Evolutionary conservation across 2,888 invertebrate species (phyloP).

Genomic region (Podabrus alpinus): DNA sequence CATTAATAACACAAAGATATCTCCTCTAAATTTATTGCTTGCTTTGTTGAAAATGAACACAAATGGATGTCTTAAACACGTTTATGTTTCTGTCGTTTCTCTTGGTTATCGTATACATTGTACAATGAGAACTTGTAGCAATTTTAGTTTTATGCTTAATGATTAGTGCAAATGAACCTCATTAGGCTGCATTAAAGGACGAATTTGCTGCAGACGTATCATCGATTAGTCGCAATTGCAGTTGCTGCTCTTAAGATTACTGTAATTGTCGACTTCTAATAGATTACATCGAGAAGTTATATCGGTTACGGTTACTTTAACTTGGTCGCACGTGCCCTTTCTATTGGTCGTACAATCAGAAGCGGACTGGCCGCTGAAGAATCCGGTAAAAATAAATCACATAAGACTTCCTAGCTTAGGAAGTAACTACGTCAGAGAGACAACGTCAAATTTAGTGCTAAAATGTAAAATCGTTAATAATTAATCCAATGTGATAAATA

Average conservation of each 20-base stretch:
- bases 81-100: not conserved
- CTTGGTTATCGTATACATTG: not conserved
- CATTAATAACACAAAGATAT: constrained; percentile 8
- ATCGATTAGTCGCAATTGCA: constrained; percentile 14
- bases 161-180: constrained; percentile 8
- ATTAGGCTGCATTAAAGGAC: constrained; percentile 15
- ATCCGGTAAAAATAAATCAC: too few species aligned
- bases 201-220: constrained; percentile 11
- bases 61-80: not conserved
- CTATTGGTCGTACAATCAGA: too few species aligned
- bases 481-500: not conserved
- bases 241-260: not conserved
- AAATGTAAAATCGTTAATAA: not conserved
- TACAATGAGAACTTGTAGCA: not conserved
- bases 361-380: too few species aligned
- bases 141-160: not conserved
- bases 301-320: not conserved
- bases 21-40: constrained; percentile 1
- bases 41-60: not conserved
- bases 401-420: too few species aligned
- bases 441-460: too few species aligned
- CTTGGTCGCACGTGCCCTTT: not conserved
- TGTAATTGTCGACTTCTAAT: not conserved
- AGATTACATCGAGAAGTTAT: not conserved
- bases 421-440: too few species aligned